phyloP scores from a whole-genome alignment of 2,113 vertebrate genomes.

The Dendropsophus ebraccatus region DNA sequence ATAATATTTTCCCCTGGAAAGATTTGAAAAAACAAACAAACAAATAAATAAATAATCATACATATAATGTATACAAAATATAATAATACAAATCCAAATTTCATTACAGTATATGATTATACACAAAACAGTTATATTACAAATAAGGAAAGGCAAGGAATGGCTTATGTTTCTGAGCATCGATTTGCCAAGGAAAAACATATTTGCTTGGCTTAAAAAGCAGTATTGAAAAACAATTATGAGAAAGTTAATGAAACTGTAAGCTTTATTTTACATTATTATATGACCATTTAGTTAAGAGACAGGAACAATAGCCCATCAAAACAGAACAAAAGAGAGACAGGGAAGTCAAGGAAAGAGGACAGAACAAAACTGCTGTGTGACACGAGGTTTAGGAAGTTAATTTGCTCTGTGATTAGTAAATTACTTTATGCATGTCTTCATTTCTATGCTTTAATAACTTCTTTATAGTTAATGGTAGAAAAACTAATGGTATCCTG shows the following conservation, averaged over 20 bases:
- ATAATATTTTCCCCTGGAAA: too few relatives aligned
- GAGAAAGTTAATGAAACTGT: conserved; percentile 40
- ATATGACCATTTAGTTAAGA: conserved; percentile 32
- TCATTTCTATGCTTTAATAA: conserved; percentile 15
- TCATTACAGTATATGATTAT: neutral
- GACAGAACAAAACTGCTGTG: conserved; percentile 2
- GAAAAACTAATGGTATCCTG: neutral
- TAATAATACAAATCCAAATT: too few relatives aligned
- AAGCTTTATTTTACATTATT: conserved; percentile 34
- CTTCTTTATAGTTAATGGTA: conserved; percentile 19
- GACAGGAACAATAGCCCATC: neutral
- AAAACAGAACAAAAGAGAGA: conserved; percentile 23
- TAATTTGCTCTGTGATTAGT: conserved; percentile 2
- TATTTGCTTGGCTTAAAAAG: neutral
- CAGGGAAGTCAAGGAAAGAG: neutral
- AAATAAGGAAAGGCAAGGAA: conserved; percentile 2
- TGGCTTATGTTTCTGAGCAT: neutral
- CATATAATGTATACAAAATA: too few relatives aligned
- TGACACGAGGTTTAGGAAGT: conserved; percentile 10
- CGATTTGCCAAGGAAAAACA: conserved; percentile 16
- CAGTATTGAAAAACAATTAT: conserved; percentile 43
- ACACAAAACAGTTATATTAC: neutral
- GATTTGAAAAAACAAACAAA: too few relatives aligned
- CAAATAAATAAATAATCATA: too few relatives aligned
- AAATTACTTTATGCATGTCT: neutral